Conservation (phyloP, 2,797 vertebrate species). For the Bufotes viridis region DNA sequence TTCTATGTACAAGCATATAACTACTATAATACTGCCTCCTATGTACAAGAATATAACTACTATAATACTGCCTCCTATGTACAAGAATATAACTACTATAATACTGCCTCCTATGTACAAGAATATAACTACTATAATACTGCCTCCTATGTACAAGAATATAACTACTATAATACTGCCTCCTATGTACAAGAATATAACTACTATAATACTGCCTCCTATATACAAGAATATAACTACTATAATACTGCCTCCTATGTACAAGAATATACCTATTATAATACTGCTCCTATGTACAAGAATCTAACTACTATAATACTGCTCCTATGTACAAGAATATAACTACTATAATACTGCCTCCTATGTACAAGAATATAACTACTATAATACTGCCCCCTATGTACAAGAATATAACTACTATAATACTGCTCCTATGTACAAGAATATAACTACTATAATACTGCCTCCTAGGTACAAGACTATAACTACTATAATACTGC, state of each 20-base stretch:
- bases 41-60: conserved; percentile 10
- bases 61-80: not conserved
- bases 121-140: conserved; percentile 7
- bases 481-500: conserved; percentile 11
- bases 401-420: not conserved
- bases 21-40: conserved; percentile 11
- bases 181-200: conserved; percentile 6
- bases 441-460: conserved; percentile 6
- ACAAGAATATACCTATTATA: not conserved
- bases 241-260: not conserved
- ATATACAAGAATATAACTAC: not conserved
- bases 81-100: conserved; percentile 12
- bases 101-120: not conserved
- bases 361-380: not conserved
- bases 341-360: not conserved
- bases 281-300: not conserved
- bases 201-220: not conserved
- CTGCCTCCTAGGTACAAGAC: not conserved
- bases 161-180: not conserved
- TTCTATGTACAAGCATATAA: conserved; percentile 20
- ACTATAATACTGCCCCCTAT: not conserved
- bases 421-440: not conserved
- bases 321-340: not conserved
- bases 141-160: not conserved
- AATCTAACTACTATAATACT: conserved; percentile 2